Evolutionary conservation across 1,140 invertebrate genomes (phyloP).

Genomic region (Tetragnatha versicolor): DNA sequence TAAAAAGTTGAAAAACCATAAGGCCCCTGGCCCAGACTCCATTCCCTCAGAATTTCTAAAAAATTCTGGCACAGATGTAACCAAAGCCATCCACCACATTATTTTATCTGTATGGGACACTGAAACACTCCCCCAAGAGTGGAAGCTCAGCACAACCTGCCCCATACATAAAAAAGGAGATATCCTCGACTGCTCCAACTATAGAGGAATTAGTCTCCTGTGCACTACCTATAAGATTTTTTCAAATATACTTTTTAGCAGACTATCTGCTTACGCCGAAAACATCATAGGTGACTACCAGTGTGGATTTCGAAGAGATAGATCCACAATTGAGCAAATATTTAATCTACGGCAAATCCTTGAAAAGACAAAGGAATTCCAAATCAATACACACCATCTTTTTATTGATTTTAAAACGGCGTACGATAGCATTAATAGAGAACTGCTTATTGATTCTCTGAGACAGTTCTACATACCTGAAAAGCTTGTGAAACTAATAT

Average conservation of each 20-base stretch:
- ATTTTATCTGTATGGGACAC: neutral
- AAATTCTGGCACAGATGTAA: neutral
- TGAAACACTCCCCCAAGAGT: neutral
- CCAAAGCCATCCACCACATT: neutral
- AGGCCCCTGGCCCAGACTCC: neutral
- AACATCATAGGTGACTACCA: neutral
- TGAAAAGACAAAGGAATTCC: conserved; percentile 19
- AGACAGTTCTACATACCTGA: too few relatives aligned
- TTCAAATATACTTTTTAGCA: conserved; percentile 11
- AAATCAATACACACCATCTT: too few relatives aligned
- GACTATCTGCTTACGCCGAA: neutral
- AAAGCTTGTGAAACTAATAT: too few relatives aligned
- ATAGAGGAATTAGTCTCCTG: neutral
- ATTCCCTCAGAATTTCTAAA: neutral
- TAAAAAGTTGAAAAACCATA: conserved; percentile 11
- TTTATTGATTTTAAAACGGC: too few relatives aligned
- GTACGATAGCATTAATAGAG: too few relatives aligned
- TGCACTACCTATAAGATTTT: neutral
- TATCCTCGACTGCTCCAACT: neutral
- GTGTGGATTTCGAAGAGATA: too few relatives aligned
- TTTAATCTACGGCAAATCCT: neutral
- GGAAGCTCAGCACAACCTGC: neutral
- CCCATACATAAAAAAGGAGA: conserved; percentile 7
- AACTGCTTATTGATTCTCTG: too few relatives aligned
- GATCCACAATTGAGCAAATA: neutral